Percentiles rank a stretch among this genome's conserved stretches.
These are phyloP conservation scores for Holacanthella duospinosa DNA, from an alignment of 2,888 invertebrate genomes.

Conservation along the genomic window DNA sequence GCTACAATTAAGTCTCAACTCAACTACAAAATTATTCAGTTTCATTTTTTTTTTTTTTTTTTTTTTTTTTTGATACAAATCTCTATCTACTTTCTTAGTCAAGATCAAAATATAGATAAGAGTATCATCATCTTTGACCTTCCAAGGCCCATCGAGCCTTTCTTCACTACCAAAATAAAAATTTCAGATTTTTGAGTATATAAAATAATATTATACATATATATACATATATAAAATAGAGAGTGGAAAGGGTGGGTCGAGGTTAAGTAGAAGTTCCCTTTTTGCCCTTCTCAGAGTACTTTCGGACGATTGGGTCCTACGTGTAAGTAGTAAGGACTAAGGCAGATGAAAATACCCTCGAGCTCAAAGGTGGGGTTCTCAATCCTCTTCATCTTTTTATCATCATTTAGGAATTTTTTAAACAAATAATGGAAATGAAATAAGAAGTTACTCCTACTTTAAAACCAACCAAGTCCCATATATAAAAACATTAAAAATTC, in stretches of 20 bases:
- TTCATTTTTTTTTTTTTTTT: too few relatives aligned
- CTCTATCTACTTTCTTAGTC: too few relatives aligned
- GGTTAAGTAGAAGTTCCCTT: neutral
- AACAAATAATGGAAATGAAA: constrained; percentile 22
- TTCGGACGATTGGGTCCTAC: too few relatives aligned
- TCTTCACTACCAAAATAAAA: neutral
- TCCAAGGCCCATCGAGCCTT: neutral
- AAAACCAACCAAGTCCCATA: too few relatives aligned
- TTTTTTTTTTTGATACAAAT: neutral
- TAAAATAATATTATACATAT: too few relatives aligned
- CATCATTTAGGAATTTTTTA: constrained; percentile 31
- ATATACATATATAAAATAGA: too few relatives aligned
- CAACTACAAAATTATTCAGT: neutral
- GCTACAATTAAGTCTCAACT: neutral
- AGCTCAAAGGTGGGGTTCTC: constrained; percentile 26
- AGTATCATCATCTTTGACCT: neutral
- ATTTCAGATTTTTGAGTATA: neutral
- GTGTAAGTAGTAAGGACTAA: too few relatives aligned
- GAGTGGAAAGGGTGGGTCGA: neutral
- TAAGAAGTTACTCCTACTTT: constrained; percentile 4
- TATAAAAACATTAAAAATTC: too few relatives aligned
- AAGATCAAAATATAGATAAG: neutral
- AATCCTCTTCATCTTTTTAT: constrained; percentile 19
- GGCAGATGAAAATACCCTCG: constrained; percentile 26
- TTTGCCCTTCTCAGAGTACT: too few relatives aligned